These are phyloP conservation scores for Cavia aperea DNA, from an alignment of 2,113 vertebrate species.

Conservation along the genomic window DNA sequence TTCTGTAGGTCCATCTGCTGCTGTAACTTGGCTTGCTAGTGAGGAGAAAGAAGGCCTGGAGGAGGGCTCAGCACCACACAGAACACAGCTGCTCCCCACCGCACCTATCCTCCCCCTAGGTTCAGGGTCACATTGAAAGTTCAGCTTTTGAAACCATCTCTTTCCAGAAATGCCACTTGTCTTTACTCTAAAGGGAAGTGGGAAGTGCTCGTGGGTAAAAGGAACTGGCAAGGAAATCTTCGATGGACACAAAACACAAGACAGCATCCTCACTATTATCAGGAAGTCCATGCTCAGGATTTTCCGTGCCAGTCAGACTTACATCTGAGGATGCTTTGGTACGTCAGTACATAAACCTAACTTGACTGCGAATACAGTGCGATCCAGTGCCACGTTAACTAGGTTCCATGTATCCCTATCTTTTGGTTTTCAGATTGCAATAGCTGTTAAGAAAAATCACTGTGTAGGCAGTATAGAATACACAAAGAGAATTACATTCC, in stretches of 20 bases:
- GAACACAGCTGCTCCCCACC: neutral
- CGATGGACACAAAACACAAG: neutral
- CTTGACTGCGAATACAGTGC: neutral
- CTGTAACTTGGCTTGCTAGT: slow-evolving; percentile 95
- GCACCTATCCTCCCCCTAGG: neutral
- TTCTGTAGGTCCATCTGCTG: slow-evolving; percentile 99
- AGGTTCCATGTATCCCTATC: neutral
- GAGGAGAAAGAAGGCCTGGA: slow-evolving; percentile 42
- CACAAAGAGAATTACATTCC: neutral
- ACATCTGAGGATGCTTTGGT: neutral
- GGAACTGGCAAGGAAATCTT: neutral
- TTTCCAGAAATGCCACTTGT: neutral
- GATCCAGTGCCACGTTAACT: neutral
- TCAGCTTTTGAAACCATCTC: slow-evolving; percentile 4
- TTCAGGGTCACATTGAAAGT: neutral
- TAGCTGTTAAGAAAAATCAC: neutral
- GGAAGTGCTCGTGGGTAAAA: neutral
- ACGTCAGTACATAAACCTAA: neutral
- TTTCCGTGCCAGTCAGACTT: neutral
- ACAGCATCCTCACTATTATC: neutral
- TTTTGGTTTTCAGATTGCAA: neutral
- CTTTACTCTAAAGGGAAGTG: neutral
- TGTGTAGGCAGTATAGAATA: neutral
- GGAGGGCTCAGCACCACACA: neutral
- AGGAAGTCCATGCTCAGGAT: neutral